These are phyloP conservation scores for Saiga tatarica DNA, from an alignment of 2,113 vertebrate genomes.

Conservation along the genomic window DNA sequence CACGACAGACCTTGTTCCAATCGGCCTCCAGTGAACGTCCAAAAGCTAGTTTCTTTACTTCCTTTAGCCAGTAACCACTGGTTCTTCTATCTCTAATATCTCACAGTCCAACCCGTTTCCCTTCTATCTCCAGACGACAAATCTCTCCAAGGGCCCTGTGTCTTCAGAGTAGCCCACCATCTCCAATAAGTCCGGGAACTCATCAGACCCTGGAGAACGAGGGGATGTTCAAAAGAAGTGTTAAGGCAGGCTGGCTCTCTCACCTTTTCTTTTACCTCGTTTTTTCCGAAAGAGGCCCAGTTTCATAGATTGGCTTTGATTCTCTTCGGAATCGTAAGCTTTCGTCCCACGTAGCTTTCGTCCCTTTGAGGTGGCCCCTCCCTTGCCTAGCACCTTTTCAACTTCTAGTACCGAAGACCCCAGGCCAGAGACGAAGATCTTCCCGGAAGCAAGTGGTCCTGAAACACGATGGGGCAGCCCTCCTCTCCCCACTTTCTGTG, in stretches of 20 bases:
- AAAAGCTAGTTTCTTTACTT: slow-evolving; percentile 44
- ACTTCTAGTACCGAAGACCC: background rate
- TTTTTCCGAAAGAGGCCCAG: slow-evolving; percentile 2
- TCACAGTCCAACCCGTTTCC: background rate
- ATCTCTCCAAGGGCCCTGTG: background rate
- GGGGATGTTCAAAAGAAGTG: background rate
- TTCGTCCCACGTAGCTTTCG: background rate
- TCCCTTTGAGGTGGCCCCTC: background rate
- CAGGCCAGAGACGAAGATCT: background rate
- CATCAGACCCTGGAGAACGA: background rate
- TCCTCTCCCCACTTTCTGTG: background rate
- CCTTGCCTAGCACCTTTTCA: background rate
- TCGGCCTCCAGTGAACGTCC: background rate
- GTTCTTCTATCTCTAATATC: background rate
- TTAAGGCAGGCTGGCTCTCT: background rate
- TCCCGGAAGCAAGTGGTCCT: slow-evolving; percentile 19
- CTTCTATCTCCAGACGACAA: background rate
- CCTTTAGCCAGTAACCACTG: background rate
- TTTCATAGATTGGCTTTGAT: background rate
- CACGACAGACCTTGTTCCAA: background rate
- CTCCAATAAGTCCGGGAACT: background rate
- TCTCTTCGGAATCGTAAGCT: background rate
- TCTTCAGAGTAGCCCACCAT: background rate
- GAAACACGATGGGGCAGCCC: background rate
- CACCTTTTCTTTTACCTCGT: slow-evolving; percentile 11